Evolutionary conservation across 2,113 vertebrate species (phyloP).

Genomic region (Hippolais icterina): DNA sequence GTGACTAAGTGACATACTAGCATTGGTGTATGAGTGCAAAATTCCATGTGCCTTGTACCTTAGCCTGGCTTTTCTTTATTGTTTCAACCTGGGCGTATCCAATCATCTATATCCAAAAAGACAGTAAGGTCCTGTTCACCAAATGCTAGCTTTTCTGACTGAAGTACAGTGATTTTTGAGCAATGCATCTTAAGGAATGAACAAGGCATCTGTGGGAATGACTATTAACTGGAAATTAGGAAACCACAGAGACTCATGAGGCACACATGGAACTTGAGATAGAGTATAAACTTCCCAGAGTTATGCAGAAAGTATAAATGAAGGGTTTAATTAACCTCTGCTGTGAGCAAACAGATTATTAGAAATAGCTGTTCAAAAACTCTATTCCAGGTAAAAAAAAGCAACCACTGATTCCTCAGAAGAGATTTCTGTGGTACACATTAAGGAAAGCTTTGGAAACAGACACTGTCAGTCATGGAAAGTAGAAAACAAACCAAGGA

Average conservation of each 20-base stretch:
- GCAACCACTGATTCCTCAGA: neutral
- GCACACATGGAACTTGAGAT: neutral
- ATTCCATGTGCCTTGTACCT: neutral
- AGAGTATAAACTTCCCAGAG: neutral
- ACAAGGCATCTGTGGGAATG: neutral
- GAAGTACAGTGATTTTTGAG: neutral
- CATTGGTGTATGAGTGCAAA: fast-evolving
- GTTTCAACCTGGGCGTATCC: neutral
- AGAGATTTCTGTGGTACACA: neutral
- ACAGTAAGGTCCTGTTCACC: neutral
- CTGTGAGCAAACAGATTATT: neutral
- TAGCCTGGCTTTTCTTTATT: neutral
- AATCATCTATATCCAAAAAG: neutral
- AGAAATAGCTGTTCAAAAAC: neutral
- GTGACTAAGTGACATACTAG: neutral
- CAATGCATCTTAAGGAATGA: neutral
- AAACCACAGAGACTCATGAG: neutral
- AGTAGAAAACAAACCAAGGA: neutral
- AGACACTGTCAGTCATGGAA: neutral
- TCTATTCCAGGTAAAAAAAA: neutral
- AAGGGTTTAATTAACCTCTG: neutral
- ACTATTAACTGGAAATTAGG: neutral
- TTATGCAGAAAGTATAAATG: slow-evolving; percentile 1
- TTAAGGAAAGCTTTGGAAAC: neutral
- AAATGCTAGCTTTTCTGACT: neutral